Evolutionary conservation across 2,888 invertebrate species (phyloP).

Genomic region (Agrotis clavis): DNA sequence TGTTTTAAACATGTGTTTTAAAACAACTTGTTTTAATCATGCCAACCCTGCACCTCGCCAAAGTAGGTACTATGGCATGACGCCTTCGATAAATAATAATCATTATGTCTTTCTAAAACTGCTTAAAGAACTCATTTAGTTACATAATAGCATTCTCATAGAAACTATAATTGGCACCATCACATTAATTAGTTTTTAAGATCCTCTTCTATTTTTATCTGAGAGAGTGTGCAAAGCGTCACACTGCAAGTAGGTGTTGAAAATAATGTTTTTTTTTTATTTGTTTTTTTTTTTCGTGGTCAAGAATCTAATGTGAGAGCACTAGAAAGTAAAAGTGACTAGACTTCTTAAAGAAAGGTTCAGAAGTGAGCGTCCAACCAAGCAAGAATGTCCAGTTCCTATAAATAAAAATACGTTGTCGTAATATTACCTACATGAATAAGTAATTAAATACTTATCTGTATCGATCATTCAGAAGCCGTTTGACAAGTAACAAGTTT

Average conservation of each 20-base stretch:
- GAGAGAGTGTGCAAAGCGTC: slow-evolving; percentile 9
- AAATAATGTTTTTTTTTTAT: neutral
- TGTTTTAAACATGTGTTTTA: too few species aligned
- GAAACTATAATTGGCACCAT: slow-evolving; percentile 1
- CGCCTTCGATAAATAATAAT: neutral
- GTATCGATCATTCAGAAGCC: slow-evolving; percentile 63
- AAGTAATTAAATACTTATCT: slow-evolving; percentile 51
- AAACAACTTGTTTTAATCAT: too few species aligned
- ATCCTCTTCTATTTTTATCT: neutral
- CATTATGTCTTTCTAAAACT: neutral
- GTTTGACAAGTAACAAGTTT: slow-evolving; percentile 69
- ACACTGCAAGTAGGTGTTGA: neutral
- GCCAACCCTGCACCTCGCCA: too few species aligned
- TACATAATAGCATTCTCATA: neutral
- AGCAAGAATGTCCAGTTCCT: neutral
- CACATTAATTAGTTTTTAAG: neutral
- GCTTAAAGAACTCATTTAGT: neutral
- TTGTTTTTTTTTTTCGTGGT: neutral
- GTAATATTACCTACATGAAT: slow-evolving; percentile 19
- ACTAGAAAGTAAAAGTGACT: slow-evolving; percentile 13
- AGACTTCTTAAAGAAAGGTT: slow-evolving; percentile 4
- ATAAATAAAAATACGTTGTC: slow-evolving; percentile 5
- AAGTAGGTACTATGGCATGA: neutral
- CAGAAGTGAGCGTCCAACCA: neutral
- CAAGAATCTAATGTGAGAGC: neutral